Conservation (phyloP, 92 coral and sea anemone species). For the Epizoanthus rinbou region DNA sequence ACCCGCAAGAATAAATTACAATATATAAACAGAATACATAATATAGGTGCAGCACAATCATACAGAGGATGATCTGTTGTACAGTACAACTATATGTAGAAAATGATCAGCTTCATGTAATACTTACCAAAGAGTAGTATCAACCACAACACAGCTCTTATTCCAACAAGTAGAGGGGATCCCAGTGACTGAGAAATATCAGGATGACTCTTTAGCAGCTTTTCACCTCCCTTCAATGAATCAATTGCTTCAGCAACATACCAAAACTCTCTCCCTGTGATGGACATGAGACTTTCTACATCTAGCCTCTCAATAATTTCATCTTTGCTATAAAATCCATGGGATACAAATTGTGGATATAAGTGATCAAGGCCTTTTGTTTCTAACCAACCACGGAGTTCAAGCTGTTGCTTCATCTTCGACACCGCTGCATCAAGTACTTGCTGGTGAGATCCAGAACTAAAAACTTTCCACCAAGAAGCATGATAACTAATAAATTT, state of each 20-base stretch:
- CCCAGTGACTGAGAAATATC: background rate
- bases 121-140: slow-evolving; percentile 15
- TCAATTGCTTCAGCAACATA: slow-evolving; percentile 35
- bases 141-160: slow-evolving; percentile 16
- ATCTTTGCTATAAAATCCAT: slow-evolving; percentile 28
- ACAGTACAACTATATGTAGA: no score
- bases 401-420: slow-evolving; percentile 49
- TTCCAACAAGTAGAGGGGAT: slow-evolving; percentile 10
- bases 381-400: slow-evolving; percentile 53
- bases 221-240: slow-evolving; percentile 27
- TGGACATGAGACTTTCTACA: slow-evolving; percentile 26
- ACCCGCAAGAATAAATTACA: no score
- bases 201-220: background rate
- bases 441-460: slow-evolving; percentile 41
- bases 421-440: slow-evolving; percentile 42
- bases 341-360: slow-evolving; percentile 17
- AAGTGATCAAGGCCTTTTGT: slow-evolving; percentile 44
- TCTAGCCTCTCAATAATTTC: slow-evolving; percentile 39
- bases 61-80: no score
- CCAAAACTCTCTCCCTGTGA: slow-evolving; percentile 24
- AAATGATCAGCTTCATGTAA: no score
- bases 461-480: slow-evolving; percentile 59
- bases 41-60: no score
- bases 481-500: slow-evolving; percentile 61
- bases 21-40: no score